Evolutionary conservation across 2,113 vertebrate species (phyloP).

Genomic region (Fregata magnificens): DNA sequence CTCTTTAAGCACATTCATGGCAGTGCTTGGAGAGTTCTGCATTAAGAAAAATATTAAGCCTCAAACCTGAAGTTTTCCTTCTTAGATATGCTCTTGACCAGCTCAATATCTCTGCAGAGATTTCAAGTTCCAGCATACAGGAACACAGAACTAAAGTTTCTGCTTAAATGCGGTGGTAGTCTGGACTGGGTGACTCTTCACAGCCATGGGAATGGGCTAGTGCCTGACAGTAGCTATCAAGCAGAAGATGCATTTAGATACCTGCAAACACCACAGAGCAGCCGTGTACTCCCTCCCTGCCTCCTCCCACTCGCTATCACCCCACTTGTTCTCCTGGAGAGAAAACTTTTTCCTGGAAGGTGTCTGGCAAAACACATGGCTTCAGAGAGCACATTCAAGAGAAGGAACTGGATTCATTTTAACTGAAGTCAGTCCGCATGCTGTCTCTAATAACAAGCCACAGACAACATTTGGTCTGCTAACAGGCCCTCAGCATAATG

Average conservation of each 20-base stretch:
- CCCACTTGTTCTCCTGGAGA: background rate
- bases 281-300: background rate
- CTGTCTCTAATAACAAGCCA: background rate
- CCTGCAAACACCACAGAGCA: background rate
- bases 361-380: accelerated
- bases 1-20: background rate
- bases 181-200: background rate
- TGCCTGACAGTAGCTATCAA: background rate
- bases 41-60: background rate
- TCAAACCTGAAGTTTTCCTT: background rate
- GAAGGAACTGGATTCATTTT: background rate
- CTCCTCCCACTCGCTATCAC: background rate
- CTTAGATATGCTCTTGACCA: background rate
- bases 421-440: background rate
- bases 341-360: background rate
- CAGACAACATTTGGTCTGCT: background rate
- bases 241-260: background rate
- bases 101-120: background rate
- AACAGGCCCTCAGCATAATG: background rate
- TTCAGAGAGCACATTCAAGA: background rate
- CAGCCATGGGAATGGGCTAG: background rate
- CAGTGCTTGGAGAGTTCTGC: background rate
- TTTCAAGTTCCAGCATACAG: background rate
- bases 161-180: background rate
- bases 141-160: background rate